Conservation (phyloP, 2,113 vertebrate species). For the Lepidothrix coronata region DNA sequence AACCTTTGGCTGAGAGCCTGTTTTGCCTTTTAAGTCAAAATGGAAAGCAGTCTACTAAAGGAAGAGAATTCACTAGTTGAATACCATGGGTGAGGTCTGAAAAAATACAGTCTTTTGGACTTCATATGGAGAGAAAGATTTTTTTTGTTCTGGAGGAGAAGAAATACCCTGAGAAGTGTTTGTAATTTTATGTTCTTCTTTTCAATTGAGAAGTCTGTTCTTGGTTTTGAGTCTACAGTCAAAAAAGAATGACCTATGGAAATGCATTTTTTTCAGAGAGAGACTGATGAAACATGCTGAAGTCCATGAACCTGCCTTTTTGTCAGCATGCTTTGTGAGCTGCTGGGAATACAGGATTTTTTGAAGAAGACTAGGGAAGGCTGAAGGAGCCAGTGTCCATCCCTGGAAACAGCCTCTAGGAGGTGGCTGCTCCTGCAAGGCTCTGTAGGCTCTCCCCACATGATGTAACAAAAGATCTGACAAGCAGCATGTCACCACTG, state of each 20-base stretch:
- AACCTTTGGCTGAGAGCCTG: constrained; percentile 31
- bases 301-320: background rate
- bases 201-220: background rate
- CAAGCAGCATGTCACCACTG: background rate
- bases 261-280: background rate
- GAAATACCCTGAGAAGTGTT: background rate
- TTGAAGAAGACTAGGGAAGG: background rate
- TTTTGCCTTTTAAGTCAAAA: background rate
- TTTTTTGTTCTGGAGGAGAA: background rate
- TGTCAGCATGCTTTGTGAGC: background rate
- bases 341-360: background rate
- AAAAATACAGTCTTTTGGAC: background rate
- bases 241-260: background rate
- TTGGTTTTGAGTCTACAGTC: background rate
- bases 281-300: background rate
- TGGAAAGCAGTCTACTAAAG: background rate
- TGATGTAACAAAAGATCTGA: background rate
- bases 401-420: background rate
- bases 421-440: background rate
- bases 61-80: background rate
- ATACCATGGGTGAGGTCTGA: background rate
- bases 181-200: background rate
- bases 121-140: background rate
- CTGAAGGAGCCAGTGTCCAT: background rate
- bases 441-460: background rate